Evolutionary conservation across 1,140 invertebrate genomes (phyloP).

Genomic region (Lineus longissimus): DNA sequence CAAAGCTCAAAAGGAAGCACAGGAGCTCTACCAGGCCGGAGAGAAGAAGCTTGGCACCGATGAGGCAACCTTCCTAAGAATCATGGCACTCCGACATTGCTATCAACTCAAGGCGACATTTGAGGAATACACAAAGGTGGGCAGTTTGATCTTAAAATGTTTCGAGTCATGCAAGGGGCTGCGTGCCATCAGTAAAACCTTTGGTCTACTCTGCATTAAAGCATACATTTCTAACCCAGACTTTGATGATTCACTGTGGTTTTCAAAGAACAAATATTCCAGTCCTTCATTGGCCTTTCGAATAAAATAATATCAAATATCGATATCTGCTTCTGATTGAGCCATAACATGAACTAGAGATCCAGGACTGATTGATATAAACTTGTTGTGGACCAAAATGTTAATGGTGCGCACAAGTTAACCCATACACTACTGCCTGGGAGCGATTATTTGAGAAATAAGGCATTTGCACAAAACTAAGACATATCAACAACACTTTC

Average conservation of each 20-base stretch:
- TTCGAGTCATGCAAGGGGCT: background rate
- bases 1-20: conserved; percentile 11
- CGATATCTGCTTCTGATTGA: too few species aligned
- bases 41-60: conserved; percentile 52
- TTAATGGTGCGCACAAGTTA: too few species aligned
- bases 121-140: conserved; percentile 9
- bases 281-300: background rate
- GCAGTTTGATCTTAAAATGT: background rate
- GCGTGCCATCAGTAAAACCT: background rate
- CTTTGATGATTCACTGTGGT: background rate
- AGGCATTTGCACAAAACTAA: background rate
- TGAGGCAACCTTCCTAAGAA: conserved; percentile 28
- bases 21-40: conserved; percentile 34
- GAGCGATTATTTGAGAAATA: background rate
- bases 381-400: too few species aligned
- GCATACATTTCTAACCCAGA: background rate
- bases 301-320: too few species aligned
- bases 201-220: background rate
- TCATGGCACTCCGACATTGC: conserved; percentile 1
- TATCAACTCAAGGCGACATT: conserved; percentile 7
- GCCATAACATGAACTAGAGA: too few species aligned
- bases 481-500: background rate
- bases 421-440: too few species aligned
- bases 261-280: background rate
- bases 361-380: too few species aligned